A percentile compares a stretch with the other conserved stretches of the same genome.
Conservation (phyloP, 1,140 invertebrate genomes). For the Aphelenchoides fujianensis region DNA sequence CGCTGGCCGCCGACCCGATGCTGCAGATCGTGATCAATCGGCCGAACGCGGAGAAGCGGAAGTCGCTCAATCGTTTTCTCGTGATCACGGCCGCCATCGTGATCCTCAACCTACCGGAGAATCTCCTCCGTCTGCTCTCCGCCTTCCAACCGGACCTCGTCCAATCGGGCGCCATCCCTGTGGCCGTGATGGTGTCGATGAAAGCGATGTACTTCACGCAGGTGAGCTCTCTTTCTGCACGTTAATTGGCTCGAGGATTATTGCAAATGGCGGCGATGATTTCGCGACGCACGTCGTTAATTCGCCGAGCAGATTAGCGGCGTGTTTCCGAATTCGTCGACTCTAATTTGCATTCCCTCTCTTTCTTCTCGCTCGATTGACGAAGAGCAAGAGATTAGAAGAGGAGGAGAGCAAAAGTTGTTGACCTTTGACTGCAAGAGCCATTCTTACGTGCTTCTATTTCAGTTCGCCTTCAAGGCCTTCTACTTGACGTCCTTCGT, state of each 20-base stretch:
- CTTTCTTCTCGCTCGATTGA: too few species aligned
- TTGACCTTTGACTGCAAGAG: too few species aligned
- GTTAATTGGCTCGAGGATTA: too few species aligned
- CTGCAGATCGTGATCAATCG: constrained; percentile 47
- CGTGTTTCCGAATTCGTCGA: background rate
- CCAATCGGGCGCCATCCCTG: constrained; percentile 9
- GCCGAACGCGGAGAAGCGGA: constrained; percentile 30
- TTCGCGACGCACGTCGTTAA: background rate
- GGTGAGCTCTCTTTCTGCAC: constrained; percentile 28
- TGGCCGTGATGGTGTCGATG: constrained; percentile 8
- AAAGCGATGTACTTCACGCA: constrained; percentile 36
- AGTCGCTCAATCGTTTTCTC: constrained; percentile 32
- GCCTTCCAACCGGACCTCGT: constrained; percentile 14
- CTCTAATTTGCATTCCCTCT: constrained; percentile 12
- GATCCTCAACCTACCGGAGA: constrained; percentile 34
- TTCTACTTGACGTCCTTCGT: constrained; percentile 47
- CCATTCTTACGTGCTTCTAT: too few species aligned
- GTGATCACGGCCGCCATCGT: constrained; percentile 32
- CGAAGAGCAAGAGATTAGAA: too few species aligned
- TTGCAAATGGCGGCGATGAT: too few species aligned
- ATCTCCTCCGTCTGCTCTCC: constrained; percentile 30
- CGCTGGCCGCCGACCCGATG: constrained; percentile 33
- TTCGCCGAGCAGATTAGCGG: background rate
- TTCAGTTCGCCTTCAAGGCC: constrained; percentile 45
- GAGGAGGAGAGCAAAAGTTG: too few species aligned